A percentile compares a stretch with the other conserved stretches of the same genome.
These are phyloP conservation scores for Lamellibrachia satsuma DNA, from an alignment of 2,888 invertebrate species.

Conservation along the genomic window DNA sequence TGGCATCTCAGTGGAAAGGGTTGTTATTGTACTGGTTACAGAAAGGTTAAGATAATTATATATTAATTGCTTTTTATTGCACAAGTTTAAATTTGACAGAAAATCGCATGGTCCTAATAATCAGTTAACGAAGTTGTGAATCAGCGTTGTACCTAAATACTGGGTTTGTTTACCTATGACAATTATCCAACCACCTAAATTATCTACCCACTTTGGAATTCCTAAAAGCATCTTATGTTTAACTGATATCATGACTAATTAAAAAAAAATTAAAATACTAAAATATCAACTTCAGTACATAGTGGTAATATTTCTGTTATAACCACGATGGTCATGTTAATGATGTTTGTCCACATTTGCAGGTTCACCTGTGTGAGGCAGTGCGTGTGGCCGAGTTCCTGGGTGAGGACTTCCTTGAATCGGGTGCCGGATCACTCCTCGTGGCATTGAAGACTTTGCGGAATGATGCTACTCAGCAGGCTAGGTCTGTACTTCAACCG, in stretches of 20 bases:
- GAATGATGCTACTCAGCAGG: slow-evolving; percentile 77
- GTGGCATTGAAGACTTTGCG: slow-evolving; percentile 89
- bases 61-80: no score
- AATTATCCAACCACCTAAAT: not conserved
- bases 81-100: no score
- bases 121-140: not conserved
- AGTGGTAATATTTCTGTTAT: not conserved
- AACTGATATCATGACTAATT: not conserved
- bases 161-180: not conserved
- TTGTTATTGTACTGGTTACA: not conserved
- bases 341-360: not conserved
- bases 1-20: not conserved
- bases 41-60: not conserved
- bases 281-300: not conserved
- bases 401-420: slow-evolving; percentile 65
- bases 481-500: slow-evolving; percentile 73
- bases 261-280: not conserved
- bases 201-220: no score
- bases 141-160: not conserved
- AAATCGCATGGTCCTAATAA: not conserved
- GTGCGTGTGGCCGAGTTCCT: slow-evolving; percentile 74
- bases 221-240: not conserved
- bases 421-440: slow-evolving; percentile 72
- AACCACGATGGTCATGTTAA: not conserved
- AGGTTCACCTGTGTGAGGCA: slow-evolving; percentile 86